A percentile compares a stretch with the other conserved stretches of the same genome.
Evolutionary conservation across 2,113 vertebrate genomes (phyloP).

Genomic region (Callospermophilus lateralis): DNA sequence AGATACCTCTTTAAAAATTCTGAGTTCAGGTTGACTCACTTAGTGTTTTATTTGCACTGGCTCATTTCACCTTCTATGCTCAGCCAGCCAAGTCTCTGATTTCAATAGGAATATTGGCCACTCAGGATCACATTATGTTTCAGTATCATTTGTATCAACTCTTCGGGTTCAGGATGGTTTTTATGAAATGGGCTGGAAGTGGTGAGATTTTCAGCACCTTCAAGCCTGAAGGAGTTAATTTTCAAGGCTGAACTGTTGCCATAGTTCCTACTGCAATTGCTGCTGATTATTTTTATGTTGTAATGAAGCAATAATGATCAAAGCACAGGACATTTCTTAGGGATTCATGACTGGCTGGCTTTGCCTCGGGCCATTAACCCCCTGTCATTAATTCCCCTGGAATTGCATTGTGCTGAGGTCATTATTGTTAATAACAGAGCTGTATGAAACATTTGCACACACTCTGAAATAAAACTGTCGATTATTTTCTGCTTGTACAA

Average conservation of each 20-base stretch:
- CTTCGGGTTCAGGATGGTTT: constrained; percentile 2
- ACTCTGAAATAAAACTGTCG: constrained; percentile 71
- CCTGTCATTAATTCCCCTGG: constrained; percentile 81
- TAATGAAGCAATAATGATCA: constrained; percentile 85
- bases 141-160: constrained; percentile 69
- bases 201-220: neutral
- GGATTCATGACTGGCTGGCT: constrained; percentile 84
- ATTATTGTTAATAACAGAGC: constrained; percentile 82
- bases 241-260: constrained; percentile 68
- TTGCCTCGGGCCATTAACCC: constrained; percentile 82
- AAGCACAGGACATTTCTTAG: constrained; percentile 81
- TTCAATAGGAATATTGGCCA: constrained; percentile 49
- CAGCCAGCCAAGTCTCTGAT: constrained; percentile 43
- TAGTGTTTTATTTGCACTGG: neutral
- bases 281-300: constrained; percentile 84
- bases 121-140: constrained; percentile 33
- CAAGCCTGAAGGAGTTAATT: constrained; percentile 76
- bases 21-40: constrained; percentile 19
- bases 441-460: constrained; percentile 76
- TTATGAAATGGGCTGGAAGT: constrained; percentile 1
- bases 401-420: constrained; percentile 79
- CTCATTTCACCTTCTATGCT: constrained; percentile 59
- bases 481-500: constrained; percentile 70
- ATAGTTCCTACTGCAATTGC: constrained; percentile 74
- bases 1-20: constrained; percentile 7